Evolutionary conservation across 2,888 invertebrate species (phyloP).

Genomic region (Eumerus sabulonum): DNA sequence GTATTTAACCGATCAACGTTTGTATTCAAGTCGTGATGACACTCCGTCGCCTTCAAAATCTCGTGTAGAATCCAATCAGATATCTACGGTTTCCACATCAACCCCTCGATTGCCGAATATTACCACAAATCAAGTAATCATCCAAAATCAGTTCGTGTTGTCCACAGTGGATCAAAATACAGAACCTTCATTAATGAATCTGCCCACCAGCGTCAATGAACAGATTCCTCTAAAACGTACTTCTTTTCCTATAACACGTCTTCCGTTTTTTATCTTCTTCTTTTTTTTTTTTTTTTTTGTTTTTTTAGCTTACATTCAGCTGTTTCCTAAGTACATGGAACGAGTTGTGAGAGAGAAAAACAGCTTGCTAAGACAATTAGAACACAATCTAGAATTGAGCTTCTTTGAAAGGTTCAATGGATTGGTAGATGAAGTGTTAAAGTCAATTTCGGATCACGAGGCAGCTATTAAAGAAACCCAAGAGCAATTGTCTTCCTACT

Average conservation of each 20-base stretch:
- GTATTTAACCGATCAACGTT: constrained; percentile 6
- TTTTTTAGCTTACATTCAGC: constrained; percentile 23
- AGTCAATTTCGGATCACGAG: constrained; percentile 21
- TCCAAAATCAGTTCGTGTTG: constrained; percentile 33
- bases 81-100: background rate
- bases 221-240: background rate
- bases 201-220: background rate
- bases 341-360: constrained; percentile 36
- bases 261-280: no score
- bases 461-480: constrained; percentile 25
- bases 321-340: constrained; percentile 25
- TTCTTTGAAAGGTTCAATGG: constrained; percentile 1
- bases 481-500: constrained; percentile 12
- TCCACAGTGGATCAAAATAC: constrained; percentile 16
- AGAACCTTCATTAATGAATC: constrained; percentile 12
- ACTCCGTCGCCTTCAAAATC: no score
- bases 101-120: background rate
- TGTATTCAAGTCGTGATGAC: no score
- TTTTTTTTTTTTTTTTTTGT: background rate
- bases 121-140: constrained; percentile 32
- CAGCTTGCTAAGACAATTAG: constrained; percentile 7
- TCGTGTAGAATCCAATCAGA: no score
- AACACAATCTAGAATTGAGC: background rate
- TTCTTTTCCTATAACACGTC: no score
- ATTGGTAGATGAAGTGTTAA: constrained; percentile 8